These are phyloP conservation scores for Ictalurus punctatus DNA, from an alignment of 2,113 vertebrate species.

Conservation along the genomic window DNA sequence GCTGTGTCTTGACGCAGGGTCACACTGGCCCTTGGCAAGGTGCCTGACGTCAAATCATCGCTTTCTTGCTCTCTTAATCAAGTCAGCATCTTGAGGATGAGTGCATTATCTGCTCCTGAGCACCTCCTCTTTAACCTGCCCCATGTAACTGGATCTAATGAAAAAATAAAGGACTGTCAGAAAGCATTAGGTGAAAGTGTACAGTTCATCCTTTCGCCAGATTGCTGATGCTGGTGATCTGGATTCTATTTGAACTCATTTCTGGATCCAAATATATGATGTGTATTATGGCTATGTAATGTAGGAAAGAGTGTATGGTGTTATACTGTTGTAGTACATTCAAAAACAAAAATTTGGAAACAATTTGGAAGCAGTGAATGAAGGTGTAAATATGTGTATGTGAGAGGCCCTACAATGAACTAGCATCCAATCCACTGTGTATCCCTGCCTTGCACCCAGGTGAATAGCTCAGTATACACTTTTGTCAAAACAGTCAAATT, in stretches of 20 bases:
- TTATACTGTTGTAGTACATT: not conserved
- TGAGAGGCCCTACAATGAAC: not conserved
- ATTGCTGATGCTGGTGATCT: constrained; percentile 2
- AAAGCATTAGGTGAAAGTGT: constrained; percentile 23
- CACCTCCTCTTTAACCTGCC: constrained; percentile 34
- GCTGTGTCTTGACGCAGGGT: constrained; percentile 19
- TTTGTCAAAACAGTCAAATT: not conserved
- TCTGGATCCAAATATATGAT: not conserved
- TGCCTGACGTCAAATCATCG: constrained; percentile 17
- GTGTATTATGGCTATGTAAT: not conserved
- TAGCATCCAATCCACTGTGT: not conserved
- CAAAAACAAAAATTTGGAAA: not conserved
- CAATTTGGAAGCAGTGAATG: not conserved
- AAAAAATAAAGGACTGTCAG: constrained; percentile 17
- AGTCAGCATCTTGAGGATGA: constrained; percentile 24
- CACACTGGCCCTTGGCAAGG: not conserved
- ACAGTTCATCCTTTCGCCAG: not conserved
- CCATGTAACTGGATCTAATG: constrained; percentile 35
- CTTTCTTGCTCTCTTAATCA: constrained; percentile 20
- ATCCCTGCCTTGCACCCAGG: not conserved
- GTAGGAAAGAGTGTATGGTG: not conserved
- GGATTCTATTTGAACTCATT: not conserved
- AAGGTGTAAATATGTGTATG: not conserved
- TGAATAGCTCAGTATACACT: not conserved
- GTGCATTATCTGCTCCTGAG: constrained; percentile 39